Evolutionary conservation across 2,113 vertebrate genomes (phyloP).

Genomic region (Rutilus rutilus): DNA sequence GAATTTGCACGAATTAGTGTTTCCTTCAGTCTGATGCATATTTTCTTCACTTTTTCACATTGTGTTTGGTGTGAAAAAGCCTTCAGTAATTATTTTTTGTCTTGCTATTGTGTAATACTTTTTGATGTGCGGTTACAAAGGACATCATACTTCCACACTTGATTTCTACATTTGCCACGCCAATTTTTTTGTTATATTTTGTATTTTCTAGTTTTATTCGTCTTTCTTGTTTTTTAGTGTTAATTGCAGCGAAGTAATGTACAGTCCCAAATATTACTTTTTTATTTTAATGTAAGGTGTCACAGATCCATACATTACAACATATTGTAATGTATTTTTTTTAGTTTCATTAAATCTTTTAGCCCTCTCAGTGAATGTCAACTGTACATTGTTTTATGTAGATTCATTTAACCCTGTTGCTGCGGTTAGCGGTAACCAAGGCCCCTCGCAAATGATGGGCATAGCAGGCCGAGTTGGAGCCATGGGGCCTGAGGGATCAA

Average conservation of each 20-base stretch:
- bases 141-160: background rate
- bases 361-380: slow-evolving; percentile 43
- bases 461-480: slow-evolving; percentile 92
- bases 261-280: background rate
- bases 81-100: background rate
- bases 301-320: no score
- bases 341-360: background rate
- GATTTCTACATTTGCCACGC: background rate
- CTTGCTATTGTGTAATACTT: background rate
- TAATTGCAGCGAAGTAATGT: background rate
- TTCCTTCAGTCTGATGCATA: no score
- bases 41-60: no score
- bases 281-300: background rate
- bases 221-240: background rate
- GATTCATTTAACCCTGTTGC: slow-evolving; percentile 95
- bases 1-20: no score
- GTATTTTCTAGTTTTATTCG: background rate
- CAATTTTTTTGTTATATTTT: background rate
- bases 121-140: background rate
- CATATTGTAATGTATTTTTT: background rate
- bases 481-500: slow-evolving; percentile 91
- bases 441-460: slow-evolving; percentile 94
- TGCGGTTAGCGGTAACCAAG: slow-evolving; percentile 90
- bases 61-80: no score
- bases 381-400: slow-evolving; percentile 86